Evolutionary conservation across 2,113 vertebrate genomes (phyloP).

Genomic region (Oryzias celebensis): DNA sequence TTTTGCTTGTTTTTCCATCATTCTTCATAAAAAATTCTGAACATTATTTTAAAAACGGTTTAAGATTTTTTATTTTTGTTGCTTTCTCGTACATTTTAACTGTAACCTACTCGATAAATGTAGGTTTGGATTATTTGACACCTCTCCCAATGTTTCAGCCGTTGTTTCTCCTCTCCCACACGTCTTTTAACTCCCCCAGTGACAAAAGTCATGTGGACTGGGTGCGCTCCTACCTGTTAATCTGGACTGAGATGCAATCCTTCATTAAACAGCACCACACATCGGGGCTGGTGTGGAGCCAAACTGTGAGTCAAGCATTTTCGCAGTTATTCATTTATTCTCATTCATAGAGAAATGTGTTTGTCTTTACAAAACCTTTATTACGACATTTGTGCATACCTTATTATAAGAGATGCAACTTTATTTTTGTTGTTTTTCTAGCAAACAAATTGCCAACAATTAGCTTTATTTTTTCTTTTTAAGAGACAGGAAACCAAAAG

Average conservation of each 20-base stretch:
- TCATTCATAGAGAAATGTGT: background rate
- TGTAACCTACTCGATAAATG: too few relatives aligned
- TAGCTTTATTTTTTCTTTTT: too few relatives aligned
- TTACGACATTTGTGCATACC: background rate
- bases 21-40: too few relatives aligned
- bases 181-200: conserved; percentile 62
- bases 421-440: too few relatives aligned
- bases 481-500: too few relatives aligned
- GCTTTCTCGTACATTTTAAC: too few relatives aligned
- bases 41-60: too few relatives aligned
- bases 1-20: too few relatives aligned
- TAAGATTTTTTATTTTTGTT: too few relatives aligned
- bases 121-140: background rate
- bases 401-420: too few relatives aligned
- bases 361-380: background rate
- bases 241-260: conserved; percentile 92
- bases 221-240: conserved; percentile 91
- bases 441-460: too few relatives aligned
- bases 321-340: background rate
- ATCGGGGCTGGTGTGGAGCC: conserved; percentile 92
- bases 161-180: conserved; percentile 1
- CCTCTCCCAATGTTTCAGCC: background rate
- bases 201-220: conserved; percentile 92
- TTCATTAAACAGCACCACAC: conserved; percentile 95
- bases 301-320: conserved; percentile 82